Percentiles rank a stretch among this genome's conserved stretches.
These are phyloP conservation scores for Scylla paramamosain DNA, from an alignment of 1,140 invertebrate species.

Conservation along the genomic window DNA sequence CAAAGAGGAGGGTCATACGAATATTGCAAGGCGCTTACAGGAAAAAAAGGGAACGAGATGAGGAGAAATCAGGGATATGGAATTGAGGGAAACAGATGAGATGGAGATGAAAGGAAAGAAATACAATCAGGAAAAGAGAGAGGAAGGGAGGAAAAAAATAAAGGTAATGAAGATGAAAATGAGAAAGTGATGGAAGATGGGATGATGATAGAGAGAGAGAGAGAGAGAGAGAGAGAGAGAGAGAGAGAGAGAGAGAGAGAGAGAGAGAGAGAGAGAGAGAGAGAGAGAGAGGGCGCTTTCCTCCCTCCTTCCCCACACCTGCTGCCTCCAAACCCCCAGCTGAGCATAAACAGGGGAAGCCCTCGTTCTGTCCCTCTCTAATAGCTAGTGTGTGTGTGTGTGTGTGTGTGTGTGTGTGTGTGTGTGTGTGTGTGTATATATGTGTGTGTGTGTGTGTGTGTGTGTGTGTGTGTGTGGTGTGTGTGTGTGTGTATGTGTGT, in stretches of 20 bases:
- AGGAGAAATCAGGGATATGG: no score
- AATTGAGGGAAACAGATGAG: no score
- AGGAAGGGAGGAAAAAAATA: not conserved
- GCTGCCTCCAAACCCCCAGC: no score
- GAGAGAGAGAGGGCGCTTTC: not conserved
- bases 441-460: no score
- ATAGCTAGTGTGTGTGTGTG: not conserved
- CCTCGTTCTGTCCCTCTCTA: not conserved
- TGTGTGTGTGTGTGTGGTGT: no score
- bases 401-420: constrained; percentile 6
- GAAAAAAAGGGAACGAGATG: no score
- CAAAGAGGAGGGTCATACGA: no score
- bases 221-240: constrained; percentile 15
- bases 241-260: not conserved
- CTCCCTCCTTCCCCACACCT: not conserved
- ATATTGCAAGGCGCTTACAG: no score
- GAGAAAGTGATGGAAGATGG: not conserved
- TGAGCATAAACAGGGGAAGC: not conserved
- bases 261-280: not conserved
- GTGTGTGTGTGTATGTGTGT: no score
- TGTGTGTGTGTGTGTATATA: no score
- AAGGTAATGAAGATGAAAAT: not conserved
- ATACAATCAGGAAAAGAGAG: not conserved
- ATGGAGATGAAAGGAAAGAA: not conserved
- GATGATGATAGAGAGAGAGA: not conserved